Percentiles rank a stretch among this genome's conserved stretches.
phyloP scores from a whole-genome alignment of 1,140 invertebrate genomes.

The Drosophila sp. region DNA sequence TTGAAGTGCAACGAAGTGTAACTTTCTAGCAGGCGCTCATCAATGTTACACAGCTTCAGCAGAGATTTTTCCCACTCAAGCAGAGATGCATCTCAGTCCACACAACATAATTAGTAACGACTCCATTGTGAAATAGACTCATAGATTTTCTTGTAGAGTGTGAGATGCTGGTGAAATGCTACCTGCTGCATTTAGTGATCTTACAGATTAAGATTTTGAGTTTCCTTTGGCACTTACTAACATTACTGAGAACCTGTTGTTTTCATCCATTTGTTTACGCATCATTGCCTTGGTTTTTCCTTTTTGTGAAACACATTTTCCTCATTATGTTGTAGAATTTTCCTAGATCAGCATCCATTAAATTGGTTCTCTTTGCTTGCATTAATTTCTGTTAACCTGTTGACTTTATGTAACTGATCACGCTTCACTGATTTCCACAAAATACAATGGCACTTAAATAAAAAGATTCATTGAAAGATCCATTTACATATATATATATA shows the following conservation, averaged over 20 bases:
- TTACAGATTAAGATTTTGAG: neutral
- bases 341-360: neutral
- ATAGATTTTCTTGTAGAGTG: neutral
- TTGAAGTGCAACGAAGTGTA: slow-evolving; percentile 65
- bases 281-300: slow-evolving; percentile 27
- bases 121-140: neutral
- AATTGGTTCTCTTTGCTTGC: slow-evolving; percentile 1
- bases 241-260: slow-evolving; percentile 39
- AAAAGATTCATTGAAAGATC: neutral
- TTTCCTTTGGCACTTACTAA: neutral
- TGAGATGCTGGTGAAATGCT: slow-evolving; percentile 8
- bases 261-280: slow-evolving; percentile 25
- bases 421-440: slow-evolving; percentile 39
- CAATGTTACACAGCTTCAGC: slow-evolving; percentile 9
- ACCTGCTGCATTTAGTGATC: neutral
- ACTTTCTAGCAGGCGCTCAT: slow-evolving; percentile 60
- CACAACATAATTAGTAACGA: neutral
- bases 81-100: slow-evolving; percentile 2
- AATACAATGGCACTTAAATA: neutral
- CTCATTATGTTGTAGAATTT: neutral
- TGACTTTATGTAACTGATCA: slow-evolving; percentile 34
- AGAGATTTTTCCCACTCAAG: slow-evolving; percentile 4
- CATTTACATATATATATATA: neutral
- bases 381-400: slow-evolving; percentile 39
- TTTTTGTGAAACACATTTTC: slow-evolving; percentile 3